Conservation (phyloP, 1,140 invertebrate genomes). For the Bombus sibiricus region DNA sequence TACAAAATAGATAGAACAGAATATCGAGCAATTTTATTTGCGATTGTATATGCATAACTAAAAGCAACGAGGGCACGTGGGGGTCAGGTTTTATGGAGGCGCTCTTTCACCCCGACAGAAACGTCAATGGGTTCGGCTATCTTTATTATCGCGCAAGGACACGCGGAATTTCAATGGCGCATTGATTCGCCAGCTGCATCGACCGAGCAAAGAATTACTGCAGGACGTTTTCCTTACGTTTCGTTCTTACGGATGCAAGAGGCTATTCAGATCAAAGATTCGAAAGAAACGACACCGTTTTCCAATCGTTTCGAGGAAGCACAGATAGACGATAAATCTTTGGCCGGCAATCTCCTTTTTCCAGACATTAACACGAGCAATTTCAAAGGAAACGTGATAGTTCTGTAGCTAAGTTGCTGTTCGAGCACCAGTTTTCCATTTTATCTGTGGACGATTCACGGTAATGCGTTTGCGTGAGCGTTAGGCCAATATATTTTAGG, state of each 20-base stretch:
- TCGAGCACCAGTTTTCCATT: background rate
- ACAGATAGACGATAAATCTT: background rate
- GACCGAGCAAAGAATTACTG: background rate
- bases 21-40: background rate
- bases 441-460: background rate
- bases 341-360: background rate
- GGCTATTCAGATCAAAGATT: conserved; percentile 45
- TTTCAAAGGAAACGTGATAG: background rate
- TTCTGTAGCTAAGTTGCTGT: background rate
- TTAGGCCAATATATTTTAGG: background rate
- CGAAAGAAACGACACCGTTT: conserved; percentile 7
- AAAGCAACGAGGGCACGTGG: background rate
- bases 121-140: conserved; percentile 28
- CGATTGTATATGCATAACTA: background rate
- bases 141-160: conserved; percentile 47
- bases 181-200: background rate
- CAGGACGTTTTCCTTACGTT: background rate
- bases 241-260: background rate
- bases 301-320: conserved; percentile 20
- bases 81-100: conserved; percentile 8
- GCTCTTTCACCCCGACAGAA: background rate
- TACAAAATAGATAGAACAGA: background rate
- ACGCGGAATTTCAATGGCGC: conserved; percentile 31
- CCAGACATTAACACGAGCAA: background rate
- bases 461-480: background rate